phyloP scores from a whole-genome alignment of 2,113 vertebrate genomes.

The Pundamilia nyererei region DNA sequence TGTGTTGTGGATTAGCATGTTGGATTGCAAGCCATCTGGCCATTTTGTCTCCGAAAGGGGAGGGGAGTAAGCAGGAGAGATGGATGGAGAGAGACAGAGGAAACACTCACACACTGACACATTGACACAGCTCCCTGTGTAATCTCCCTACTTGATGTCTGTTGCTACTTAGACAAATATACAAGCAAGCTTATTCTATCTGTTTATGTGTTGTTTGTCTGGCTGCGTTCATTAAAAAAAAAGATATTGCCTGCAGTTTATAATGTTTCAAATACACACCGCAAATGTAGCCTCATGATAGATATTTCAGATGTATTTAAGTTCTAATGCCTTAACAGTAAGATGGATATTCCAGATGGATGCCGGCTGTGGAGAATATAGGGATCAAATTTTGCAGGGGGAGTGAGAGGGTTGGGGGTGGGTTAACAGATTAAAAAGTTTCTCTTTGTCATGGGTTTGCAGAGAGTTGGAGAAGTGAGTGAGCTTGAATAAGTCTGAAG shows the following conservation, averaged over 20 bases:
- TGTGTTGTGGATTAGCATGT: constrained; percentile 71
- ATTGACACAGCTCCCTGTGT: constrained; percentile 63
- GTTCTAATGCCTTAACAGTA: neutral
- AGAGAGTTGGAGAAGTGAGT: neutral
- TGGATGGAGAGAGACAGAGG: constrained; percentile 42
- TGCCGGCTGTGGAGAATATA: neutral
- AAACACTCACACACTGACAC: constrained; percentile 68
- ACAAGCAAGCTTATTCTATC: neutral
- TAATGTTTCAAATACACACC: neutral
- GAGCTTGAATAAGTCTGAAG: neutral
- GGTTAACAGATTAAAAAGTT: constrained; percentile 40
- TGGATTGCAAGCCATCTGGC: constrained; percentile 75
- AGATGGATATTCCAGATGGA: constrained; percentile 15
- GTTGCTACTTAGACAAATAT: constrained; percentile 36
- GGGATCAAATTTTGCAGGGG: constrained; percentile 20
- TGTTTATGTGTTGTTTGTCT: neutral
- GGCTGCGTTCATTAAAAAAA: neutral
- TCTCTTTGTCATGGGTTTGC: constrained; percentile 20
- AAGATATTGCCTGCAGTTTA: neutral
- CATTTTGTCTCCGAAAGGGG: constrained; percentile 59
- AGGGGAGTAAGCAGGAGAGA: constrained; percentile 54
- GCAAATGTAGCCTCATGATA: neutral
- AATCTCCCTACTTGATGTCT: constrained; percentile 64
- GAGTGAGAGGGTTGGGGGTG: constrained; percentile 5
- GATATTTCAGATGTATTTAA: neutral